Conservation (phyloP, 2,113 vertebrate genomes). For the Tragelaphus buxtoni region DNA sequence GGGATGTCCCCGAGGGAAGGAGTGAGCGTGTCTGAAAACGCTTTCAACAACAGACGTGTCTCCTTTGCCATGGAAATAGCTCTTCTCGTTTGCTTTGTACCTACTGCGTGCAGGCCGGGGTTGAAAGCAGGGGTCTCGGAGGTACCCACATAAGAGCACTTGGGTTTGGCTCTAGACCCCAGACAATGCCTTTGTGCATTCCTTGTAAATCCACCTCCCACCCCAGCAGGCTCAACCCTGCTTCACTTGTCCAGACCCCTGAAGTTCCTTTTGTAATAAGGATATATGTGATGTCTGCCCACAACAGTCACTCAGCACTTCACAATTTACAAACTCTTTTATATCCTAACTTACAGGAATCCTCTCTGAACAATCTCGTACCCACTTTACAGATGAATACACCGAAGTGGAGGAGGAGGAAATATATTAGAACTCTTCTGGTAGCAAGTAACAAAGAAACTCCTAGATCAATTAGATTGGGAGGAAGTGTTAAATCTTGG, state of each 20-base stretch:
- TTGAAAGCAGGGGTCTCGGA: accelerated
- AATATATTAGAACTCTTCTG: neutral
- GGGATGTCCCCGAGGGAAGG: neutral
- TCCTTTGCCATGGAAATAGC: neutral
- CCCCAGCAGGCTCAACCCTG: neutral
- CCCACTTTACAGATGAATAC: neutral
- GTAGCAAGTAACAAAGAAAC: neutral
- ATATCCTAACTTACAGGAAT: neutral
- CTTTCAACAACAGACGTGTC: neutral
- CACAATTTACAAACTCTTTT: neutral
- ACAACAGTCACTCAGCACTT: neutral
- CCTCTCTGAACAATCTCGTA: neutral
- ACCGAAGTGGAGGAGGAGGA: neutral
- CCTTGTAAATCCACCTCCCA: neutral
- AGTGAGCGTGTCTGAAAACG: neutral
- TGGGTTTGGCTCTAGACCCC: neutral
- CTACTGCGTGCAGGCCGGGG: neutral
- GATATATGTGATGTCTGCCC: neutral
- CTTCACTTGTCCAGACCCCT: neutral
- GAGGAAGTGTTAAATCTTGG: neutral
- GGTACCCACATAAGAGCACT: neutral
- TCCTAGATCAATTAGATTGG: neutral
- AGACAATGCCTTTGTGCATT: neutral
- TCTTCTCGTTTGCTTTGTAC: neutral
- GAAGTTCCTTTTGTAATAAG: neutral